These are phyloP conservation scores for Melanchra persicariae DNA, from an alignment of 2,888 invertebrate genomes.

Conservation along the genomic window DNA sequence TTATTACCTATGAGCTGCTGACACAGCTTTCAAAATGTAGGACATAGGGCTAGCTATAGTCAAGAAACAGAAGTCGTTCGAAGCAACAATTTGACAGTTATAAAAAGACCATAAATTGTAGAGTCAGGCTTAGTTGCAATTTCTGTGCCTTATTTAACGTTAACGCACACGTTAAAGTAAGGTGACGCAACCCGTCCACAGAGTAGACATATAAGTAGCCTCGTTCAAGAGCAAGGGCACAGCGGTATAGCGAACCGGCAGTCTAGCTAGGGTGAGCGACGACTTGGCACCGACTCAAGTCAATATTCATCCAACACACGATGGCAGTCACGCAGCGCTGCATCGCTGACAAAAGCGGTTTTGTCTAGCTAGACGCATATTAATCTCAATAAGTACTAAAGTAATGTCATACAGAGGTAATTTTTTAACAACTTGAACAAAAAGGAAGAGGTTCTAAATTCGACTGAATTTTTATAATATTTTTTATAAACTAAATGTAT, in stretches of 20 bases:
- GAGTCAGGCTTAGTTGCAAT: background rate
- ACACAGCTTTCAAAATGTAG: conserved; percentile 2
- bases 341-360: conserved; percentile 11
- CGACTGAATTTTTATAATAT: too few species aligned
- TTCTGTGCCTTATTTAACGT: conserved; percentile 12
- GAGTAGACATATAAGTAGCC: conserved; percentile 2
- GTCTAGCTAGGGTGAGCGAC: conserved; percentile 26
- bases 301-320: conserved; percentile 24
- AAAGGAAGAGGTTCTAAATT: too few species aligned
- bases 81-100: background rate
- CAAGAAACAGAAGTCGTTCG: background rate
- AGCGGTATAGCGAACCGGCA: conserved; percentile 17
- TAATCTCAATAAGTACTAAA: background rate
- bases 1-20: conserved; percentile 10
- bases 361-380: conserved; percentile 12
- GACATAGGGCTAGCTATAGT: background rate
- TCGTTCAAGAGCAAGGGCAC: conserved; percentile 46
- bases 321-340: conserved; percentile 5
- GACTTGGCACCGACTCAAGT: conserved; percentile 46
- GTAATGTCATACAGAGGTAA: too few species aligned
- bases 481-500: too few species aligned
- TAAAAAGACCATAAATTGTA: background rate
- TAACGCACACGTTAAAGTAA: conserved; percentile 12
- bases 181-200: conserved; percentile 15
- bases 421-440: too few species aligned